Evolutionary conservation across 2,797 vertebrate genomes (phyloP).

Genomic region (Enteromius mattozi): DNA sequence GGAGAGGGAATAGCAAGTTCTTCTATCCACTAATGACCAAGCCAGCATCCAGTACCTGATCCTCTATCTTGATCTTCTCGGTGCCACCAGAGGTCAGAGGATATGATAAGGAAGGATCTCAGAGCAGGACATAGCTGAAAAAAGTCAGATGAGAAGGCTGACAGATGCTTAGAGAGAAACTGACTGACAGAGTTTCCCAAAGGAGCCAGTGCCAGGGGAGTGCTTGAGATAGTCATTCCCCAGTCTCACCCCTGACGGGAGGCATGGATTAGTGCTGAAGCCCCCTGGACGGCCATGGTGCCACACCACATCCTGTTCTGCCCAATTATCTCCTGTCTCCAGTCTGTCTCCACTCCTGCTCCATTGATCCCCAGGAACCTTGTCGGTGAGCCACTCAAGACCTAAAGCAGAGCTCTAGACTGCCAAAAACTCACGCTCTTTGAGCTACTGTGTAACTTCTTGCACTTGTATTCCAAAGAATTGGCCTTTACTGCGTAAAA

Average conservation of each 20-base stretch:
- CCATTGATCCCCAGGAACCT: constrained; percentile 43
- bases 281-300: constrained; percentile 54
- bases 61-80: constrained; percentile 1
- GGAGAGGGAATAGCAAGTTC: neutral
- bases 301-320: constrained; percentile 55
- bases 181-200: constrained; percentile 35
- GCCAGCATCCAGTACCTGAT: neutral
- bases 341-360: constrained; percentile 49
- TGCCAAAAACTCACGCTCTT: neutral
- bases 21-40: constrained; percentile 7
- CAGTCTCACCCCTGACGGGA: constrained; percentile 53
- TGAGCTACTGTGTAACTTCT: neutral
- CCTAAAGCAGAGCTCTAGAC: constrained; percentile 10
- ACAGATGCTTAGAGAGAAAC: constrained; percentile 37
- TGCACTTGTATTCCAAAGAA: neutral
- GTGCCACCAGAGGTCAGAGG: constrained; percentile 22
- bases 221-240: constrained; percentile 57
- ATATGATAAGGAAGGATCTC: constrained; percentile 21
- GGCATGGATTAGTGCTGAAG: constrained; percentile 58
- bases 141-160: neutral
- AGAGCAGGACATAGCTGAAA: neutral
- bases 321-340: constrained; percentile 66
- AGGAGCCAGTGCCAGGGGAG: constrained; percentile 47
- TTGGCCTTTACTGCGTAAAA: neutral
- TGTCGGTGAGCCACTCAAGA: constrained; percentile 39